Percentiles rank a stretch among this genome's conserved stretches.
Conservation (phyloP, 2,797 vertebrate species). For the Cuniculus paca region DNA sequence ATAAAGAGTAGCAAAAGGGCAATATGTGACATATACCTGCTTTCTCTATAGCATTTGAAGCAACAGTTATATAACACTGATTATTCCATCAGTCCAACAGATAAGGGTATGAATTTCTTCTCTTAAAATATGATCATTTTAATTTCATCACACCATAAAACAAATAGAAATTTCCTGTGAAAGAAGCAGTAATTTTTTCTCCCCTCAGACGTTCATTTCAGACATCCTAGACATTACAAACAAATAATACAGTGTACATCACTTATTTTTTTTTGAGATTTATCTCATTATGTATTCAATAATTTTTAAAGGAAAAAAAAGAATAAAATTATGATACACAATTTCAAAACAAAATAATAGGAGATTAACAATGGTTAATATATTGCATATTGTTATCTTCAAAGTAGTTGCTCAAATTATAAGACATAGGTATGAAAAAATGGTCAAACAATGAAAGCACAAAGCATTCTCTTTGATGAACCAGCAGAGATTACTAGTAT, state of each 20-base stretch:
- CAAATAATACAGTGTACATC: not conserved
- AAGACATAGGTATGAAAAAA: too few relatives aligned
- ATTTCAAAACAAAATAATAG: too few relatives aligned
- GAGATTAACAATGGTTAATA: too few relatives aligned
- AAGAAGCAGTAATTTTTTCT: conserved; percentile 6
- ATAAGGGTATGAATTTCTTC: not conserved
- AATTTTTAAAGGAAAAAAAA: too few relatives aligned
- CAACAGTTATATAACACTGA: not conserved
- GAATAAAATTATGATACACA: too few relatives aligned
- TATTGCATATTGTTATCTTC: not conserved
- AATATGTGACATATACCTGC: not conserved
- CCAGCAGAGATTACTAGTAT: too few relatives aligned
- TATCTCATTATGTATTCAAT: not conserved
- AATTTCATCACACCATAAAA: conserved; percentile 22
- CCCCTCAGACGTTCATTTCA: not conserved
- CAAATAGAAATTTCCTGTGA: conserved; percentile 49
- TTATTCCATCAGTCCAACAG: not conserved
- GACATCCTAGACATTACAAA: not conserved
- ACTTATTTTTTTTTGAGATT: not conserved
- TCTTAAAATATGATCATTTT: conserved; percentile 44
- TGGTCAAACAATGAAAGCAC: too few relatives aligned
- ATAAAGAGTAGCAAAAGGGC: not conserved
- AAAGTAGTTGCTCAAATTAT: too few relatives aligned
- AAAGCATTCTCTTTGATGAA: too few relatives aligned
- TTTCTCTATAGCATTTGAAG: not conserved